phyloP scores from a whole-genome alignment of 2,888 invertebrate genomes.

The Rhagonycha lutea region DNA sequence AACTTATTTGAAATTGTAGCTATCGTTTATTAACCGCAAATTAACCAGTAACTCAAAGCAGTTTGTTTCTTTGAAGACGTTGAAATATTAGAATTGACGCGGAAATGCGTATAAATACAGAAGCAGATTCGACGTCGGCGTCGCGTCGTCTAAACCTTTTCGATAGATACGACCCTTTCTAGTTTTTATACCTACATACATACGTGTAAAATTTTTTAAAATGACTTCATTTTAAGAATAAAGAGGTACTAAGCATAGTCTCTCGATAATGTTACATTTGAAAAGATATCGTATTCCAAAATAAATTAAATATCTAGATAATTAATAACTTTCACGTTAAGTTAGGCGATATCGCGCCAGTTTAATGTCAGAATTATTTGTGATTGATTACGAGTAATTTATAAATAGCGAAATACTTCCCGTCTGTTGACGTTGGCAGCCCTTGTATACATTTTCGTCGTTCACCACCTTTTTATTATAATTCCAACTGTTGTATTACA shows the following conservation, averaged over 20 bases:
- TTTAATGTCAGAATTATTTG: slow-evolving; percentile 32
- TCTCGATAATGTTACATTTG: background rate
- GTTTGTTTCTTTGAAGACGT: too few species aligned
- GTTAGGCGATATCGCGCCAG: slow-evolving; percentile 22
- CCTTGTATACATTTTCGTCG: slow-evolving; percentile 47
- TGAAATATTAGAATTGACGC: too few species aligned
- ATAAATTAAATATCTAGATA: slow-evolving; percentile 21
- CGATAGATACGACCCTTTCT: background rate
- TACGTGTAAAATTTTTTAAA: background rate
- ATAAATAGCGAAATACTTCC: slow-evolving; percentile 58
- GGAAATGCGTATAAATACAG: too few species aligned
- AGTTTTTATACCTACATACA: background rate
- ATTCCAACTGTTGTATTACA: slow-evolving; percentile 45
- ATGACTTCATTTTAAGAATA: background rate
- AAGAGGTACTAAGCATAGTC: background rate
- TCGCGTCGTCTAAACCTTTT: too few species aligned
- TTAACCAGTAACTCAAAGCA: too few species aligned
- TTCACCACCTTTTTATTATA: slow-evolving; percentile 46
- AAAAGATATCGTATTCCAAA: slow-evolving; percentile 14
- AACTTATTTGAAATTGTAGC: too few species aligned
- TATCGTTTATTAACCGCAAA: too few species aligned
- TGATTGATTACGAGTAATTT: slow-evolving; percentile 58
- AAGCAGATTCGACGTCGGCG: too few species aligned
- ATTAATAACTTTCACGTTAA: slow-evolving; percentile 23
- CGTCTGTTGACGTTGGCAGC: slow-evolving; percentile 55